These are phyloP conservation scores for Muricea muricata DNA, from an alignment of 92 coral and sea anemone genomes.

Conservation along the genomic window DNA sequence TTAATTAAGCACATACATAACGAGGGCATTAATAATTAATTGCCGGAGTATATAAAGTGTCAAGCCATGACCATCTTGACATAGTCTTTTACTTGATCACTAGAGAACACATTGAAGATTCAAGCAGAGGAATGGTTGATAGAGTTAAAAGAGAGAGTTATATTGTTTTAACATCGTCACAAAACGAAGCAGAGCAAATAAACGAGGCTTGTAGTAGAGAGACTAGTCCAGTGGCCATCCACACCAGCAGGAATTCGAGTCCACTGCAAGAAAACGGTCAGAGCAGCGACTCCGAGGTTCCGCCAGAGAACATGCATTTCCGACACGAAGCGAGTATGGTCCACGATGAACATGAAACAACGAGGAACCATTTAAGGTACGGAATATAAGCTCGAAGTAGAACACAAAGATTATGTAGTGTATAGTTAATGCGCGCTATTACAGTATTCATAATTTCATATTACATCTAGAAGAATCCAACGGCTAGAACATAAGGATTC, in stretches of 20 bases:
- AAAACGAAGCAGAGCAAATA: neutral
- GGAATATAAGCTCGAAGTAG: neutral
- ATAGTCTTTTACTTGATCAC: neutral
- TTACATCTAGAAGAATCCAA: no score
- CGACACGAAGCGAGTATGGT: slow-evolving; percentile 40
- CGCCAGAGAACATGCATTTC: slow-evolving; percentile 9
- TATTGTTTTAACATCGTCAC: slow-evolving; percentile 5
- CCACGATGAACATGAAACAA: neutral
- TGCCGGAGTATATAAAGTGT: neutral
- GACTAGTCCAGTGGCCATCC: neutral
- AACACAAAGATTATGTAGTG: neutral
- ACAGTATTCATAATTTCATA: neutral
- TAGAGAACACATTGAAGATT: neutral
- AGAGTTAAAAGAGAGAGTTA: neutral
- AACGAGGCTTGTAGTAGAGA: neutral
- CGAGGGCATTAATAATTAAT: neutral
- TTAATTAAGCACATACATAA: no score
- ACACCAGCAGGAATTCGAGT: slow-evolving; percentile 7
- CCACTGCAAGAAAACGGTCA: slow-evolving; percentile 3
- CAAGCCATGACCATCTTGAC: neutral
- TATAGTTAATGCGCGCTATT: no score
- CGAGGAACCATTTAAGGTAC: slow-evolving; percentile 1
- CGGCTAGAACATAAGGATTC: no score
- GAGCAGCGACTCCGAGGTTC: slow-evolving; percentile 3
- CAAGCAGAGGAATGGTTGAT: neutral